phyloP scores from a whole-genome alignment of 2,888 invertebrate species.

The Ennomos quercinarius region DNA sequence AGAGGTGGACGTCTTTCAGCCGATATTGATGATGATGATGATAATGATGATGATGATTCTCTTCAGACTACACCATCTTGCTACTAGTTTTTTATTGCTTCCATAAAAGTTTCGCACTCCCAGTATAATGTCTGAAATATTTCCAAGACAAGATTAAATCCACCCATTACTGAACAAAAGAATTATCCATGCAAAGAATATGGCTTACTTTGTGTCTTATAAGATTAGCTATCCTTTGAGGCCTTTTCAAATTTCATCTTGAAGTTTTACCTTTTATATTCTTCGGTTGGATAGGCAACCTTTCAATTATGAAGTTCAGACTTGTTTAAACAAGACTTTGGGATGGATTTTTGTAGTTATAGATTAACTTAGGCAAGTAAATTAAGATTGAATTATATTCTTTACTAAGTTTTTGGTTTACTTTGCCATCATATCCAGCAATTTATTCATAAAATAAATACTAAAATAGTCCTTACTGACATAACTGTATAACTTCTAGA shows the following conservation, averaged over 20 bases:
- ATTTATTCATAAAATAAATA: too few relatives aligned
- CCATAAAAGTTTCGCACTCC: background rate
- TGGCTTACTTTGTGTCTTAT: constrained; percentile 45
- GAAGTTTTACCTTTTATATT: constrained; percentile 43
- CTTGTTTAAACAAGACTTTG: constrained; percentile 21
- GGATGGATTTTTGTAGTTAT: constrained; percentile 14
- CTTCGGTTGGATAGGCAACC: constrained; percentile 46
- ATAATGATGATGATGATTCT: too few relatives aligned
- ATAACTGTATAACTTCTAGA: too few relatives aligned
- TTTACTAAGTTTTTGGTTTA: constrained; percentile 1
- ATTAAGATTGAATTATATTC: background rate
- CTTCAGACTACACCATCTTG: too few relatives aligned
- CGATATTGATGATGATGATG: too few relatives aligned
- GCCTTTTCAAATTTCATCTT: constrained; percentile 46
- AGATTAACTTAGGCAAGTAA: constrained; percentile 8
- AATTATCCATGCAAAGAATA: constrained; percentile 47
- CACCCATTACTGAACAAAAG: constrained; percentile 33
- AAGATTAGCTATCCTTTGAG: constrained; percentile 51
- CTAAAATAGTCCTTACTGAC: too few relatives aligned
- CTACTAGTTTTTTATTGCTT: too few relatives aligned
- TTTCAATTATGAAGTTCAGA: constrained; percentile 56
- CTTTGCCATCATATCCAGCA: too few relatives aligned
- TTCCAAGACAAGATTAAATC: constrained; percentile 25
- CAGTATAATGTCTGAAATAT: constrained; percentile 13
- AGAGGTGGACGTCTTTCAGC: too few relatives aligned